Evolutionary conservation across 2,888 invertebrate species (phyloP).

Genomic region (Hypolimnas misippus): DNA sequence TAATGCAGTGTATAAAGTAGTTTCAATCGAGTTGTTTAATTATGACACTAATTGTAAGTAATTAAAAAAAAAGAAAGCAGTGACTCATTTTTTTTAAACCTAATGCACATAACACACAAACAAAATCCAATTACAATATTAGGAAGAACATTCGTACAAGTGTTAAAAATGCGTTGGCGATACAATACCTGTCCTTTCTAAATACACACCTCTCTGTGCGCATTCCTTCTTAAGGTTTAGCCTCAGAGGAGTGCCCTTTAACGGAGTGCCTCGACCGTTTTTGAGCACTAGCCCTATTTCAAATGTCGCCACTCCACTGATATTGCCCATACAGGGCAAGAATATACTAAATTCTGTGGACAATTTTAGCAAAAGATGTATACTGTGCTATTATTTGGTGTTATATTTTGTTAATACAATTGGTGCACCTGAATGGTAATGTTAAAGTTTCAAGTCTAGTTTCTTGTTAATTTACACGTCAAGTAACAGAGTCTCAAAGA

Average conservation of each 20-base stretch:
- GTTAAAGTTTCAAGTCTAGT: too few species aligned
- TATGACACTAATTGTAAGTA: too few species aligned
- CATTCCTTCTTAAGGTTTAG: conserved; percentile 96
- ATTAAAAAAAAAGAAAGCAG: too few species aligned
- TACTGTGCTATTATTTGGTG: too few species aligned
- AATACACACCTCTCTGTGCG: conserved; percentile 94
- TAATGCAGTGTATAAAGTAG: too few species aligned
- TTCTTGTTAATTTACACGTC: too few species aligned
- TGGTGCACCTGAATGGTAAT: too few species aligned
- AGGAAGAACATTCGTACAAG: conserved; percentile 69
- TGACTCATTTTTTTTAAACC: too few species aligned
- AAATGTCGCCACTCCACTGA: conserved; percentile 94
- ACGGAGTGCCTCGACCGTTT: conserved; percentile 89
- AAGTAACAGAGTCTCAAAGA: too few species aligned
- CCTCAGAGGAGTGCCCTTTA: conserved; percentile 94
- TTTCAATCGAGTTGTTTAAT: too few species aligned
- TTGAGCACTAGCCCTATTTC: conserved; percentile 93
- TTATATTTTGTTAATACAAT: too few species aligned
- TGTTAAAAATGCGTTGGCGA: conserved; percentile 85
- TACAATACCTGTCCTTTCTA: conserved; percentile 85
- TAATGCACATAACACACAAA: background rate
- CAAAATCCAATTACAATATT: conserved; percentile 46
- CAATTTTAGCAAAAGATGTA: conserved; percentile 32
- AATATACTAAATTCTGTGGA: conserved; percentile 93
- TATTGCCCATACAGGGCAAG: conserved; percentile 94